Conservation (phyloP, 2,797 vertebrate species). For the Chelon auratus region DNA sequence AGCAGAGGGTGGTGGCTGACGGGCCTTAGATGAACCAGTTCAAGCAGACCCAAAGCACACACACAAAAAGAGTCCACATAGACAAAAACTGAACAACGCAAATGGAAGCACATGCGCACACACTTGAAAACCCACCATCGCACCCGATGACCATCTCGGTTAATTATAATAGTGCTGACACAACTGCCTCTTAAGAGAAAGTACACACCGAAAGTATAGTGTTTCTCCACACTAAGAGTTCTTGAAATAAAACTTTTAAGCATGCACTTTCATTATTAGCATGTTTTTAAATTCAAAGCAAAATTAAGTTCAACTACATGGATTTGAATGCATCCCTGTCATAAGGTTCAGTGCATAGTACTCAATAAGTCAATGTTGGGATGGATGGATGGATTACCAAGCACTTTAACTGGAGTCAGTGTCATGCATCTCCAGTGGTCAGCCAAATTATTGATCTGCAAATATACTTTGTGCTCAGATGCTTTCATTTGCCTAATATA, state of each 20-base stretch:
- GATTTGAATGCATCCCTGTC: neutral
- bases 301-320: neutral
- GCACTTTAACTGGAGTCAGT: no score
- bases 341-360: no score
- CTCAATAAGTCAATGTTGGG: neutral
- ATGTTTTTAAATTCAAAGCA: neutral
- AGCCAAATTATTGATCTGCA: no score
- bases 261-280: neutral
- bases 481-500: no score
- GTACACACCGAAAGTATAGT: neutral
- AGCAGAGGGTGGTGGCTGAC: slow-evolving; percentile 44
- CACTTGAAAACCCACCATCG: slow-evolving; percentile 11
- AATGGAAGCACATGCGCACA: slow-evolving; percentile 1
- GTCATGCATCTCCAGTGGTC: no score
- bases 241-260: neutral
- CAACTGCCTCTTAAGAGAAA: slow-evolving; percentile 5
- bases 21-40: slow-evolving; percentile 51
- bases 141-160: slow-evolving; percentile 14
- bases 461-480: no score
- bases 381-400: neutral
- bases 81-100: slow-evolving; percentile 1
- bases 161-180: slow-evolving; percentile 24
- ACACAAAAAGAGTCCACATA: neutral
- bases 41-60: slow-evolving; percentile 1
- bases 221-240: neutral